Evolutionary conservation across 2,888 invertebrate genomes (phyloP).

Genomic region (Pyrocoelia pectoralis): DNA sequence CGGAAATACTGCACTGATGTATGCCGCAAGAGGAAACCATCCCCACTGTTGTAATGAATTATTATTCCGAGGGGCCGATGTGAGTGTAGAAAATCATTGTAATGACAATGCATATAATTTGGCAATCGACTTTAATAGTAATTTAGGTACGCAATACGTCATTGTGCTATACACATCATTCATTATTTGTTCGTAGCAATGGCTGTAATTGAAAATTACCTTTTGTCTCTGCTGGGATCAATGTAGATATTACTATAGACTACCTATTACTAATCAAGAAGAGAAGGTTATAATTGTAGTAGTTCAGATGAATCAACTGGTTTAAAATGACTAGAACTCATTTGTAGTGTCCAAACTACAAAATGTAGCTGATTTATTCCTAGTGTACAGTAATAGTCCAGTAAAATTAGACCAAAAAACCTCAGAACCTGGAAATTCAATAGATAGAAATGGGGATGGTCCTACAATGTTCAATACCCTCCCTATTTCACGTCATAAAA

Average conservation of each 20-base stretch:
- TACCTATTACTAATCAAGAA: too few species aligned
- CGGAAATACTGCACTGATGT: slow-evolving; percentile 91
- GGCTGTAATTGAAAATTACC: slow-evolving; percentile 79
- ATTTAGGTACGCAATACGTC: slow-evolving; percentile 56
- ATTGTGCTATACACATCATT: background rate
- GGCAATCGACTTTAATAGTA: slow-evolving; percentile 71
- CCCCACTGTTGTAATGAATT: slow-evolving; percentile 88
- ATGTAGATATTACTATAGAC: slow-evolving; percentile 8
- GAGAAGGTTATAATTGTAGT: too few species aligned
- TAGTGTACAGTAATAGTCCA: too few species aligned
- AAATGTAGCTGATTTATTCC: too few species aligned
- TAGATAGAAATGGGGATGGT: too few species aligned
- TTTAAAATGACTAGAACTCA: too few species aligned
- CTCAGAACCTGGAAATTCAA: too few species aligned
- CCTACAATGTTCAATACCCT: too few species aligned
- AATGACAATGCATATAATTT: slow-evolving; percentile 86
- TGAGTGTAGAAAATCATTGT: slow-evolving; percentile 81
- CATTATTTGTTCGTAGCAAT: slow-evolving; percentile 66
- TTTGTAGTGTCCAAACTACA: too few species aligned
- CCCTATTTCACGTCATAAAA: too few species aligned
- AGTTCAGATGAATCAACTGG: too few species aligned
- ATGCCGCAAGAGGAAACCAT: slow-evolving; percentile 89
- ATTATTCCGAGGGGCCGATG: slow-evolving; percentile 80
- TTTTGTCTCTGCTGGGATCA: slow-evolving; percentile 58
- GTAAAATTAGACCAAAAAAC: too few species aligned